Percentiles rank a stretch among this genome's conserved stretches.
Evolutionary conservation across 2,888 invertebrate genomes (phyloP).

Genomic region (Cataglyphis albicans): DNA sequence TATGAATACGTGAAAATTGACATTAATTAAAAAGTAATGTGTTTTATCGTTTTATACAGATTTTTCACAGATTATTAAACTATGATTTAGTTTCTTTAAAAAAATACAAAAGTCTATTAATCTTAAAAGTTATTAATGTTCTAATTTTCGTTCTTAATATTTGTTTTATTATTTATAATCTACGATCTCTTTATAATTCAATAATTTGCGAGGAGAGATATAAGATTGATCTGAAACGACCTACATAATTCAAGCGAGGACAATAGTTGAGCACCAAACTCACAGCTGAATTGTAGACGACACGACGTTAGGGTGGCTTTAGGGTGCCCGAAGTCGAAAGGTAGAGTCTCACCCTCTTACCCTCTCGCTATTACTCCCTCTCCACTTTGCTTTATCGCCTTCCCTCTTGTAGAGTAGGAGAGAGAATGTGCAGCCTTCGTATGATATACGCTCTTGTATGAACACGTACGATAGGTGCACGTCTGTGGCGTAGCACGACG

Average conservation of each 20-base stretch:
- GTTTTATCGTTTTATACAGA: background rate
- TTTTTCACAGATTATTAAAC: background rate
- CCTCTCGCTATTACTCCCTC: constrained; percentile 60
- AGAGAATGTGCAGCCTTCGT: background rate
- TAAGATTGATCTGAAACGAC: constrained; percentile 28
- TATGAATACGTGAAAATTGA: background rate
- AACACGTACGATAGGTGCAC: constrained; percentile 32
- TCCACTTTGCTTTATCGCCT: constrained; percentile 62
- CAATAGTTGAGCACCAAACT: constrained; percentile 37
- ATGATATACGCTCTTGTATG: constrained; percentile 6
- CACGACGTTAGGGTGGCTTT: constrained; percentile 34
- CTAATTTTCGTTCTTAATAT: background rate
- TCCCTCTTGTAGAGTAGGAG: background rate
- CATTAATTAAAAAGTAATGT: background rate
- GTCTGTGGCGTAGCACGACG: background rate
- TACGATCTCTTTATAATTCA: constrained; percentile 4
- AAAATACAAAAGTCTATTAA: background rate
- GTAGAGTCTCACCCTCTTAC: constrained; percentile 54
- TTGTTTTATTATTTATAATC: background rate
- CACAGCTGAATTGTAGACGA: constrained; percentile 41
- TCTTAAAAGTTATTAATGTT: background rate
- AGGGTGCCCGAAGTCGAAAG: constrained; percentile 57
- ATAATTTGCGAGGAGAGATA: constrained; percentile 15
- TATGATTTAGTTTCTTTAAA: background rate
- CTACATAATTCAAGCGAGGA: constrained; percentile 22